Evolutionary conservation across 1,140 invertebrate species (phyloP), one percentile per base, ranked within the genome.

Genomic region (Phymorhynchus buccinoides): DNA sequence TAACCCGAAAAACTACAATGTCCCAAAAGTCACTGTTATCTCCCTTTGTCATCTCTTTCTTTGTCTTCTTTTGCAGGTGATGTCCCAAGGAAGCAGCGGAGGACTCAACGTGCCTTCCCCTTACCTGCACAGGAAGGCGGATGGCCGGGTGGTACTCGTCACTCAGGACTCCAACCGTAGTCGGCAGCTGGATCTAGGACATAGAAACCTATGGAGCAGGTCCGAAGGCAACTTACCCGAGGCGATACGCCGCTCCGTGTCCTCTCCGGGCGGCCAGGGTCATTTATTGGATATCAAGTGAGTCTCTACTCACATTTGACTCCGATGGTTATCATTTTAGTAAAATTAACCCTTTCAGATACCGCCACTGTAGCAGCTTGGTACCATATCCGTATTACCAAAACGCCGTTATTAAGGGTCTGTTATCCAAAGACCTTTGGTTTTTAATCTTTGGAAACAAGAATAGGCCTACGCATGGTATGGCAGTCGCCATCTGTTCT

Each of bases 211-310:
- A n/a, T 83, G 81, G 81, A 83, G 80, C 81, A 62, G 62, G 14
- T 83, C 81, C 7, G 80, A 83, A 30, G 81, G 81, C 62, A 71
- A 83, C 62, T 32, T 83, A 4, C 81, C 80, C 1, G 81, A 71
- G 6, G 81, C 81, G 16, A 6, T 83, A 3, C 27, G 62, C 22
- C 56, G 81, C 4, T 83, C 62, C 37, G 18, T 6, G 39, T 44
- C 56, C 41, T 12, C 81, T 7, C 37, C 41, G 27, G 62, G 56
- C 30, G 30, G 39, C 73, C 39, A 66, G 27, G 66, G 16, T 42
- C 56, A 68, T 16, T 37, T 44, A 1, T 39, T 66, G 81, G 62
- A 83, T 39, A 83, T 71, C 81, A 41, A 44, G 62, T 44, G n/a
- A 83, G 37, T 22, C 14, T 44, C 44, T 44, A n/a, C n/a, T n/a